Percentiles rank a stretch among this genome's conserved stretches.
These are phyloP conservation scores for Lateolabrax maculatus DNA, from an alignment of 2,797 vertebrate genomes.

Conservation along the genomic window DNA sequence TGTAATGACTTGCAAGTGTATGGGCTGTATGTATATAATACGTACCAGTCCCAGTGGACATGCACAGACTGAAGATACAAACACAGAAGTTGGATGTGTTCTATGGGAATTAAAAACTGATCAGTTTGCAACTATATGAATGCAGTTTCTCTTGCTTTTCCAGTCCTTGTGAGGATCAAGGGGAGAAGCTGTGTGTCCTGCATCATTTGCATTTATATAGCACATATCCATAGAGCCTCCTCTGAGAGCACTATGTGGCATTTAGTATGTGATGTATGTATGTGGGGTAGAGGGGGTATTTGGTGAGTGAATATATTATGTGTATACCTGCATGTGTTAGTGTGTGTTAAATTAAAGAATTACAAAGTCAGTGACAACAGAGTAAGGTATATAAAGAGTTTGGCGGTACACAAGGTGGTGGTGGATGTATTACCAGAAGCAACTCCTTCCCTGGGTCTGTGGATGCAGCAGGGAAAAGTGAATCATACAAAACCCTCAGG, in stretches of 20 bases:
- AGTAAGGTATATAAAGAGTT: constrained; percentile 48
- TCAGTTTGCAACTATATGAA: background rate
- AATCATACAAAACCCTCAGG: constrained; percentile 34
- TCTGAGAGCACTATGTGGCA: constrained; percentile 27
- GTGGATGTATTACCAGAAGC: constrained; percentile 47
- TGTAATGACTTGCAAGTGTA: constrained; percentile 43
- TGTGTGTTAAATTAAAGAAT: constrained; percentile 56
- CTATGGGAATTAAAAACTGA: constrained; percentile 17
- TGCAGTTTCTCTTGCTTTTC: background rate
- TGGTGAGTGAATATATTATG: constrained; percentile 53
- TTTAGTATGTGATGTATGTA: constrained; percentile 62
- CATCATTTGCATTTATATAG: constrained; percentile 73
- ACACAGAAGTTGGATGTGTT: background rate
- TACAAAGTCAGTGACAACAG: constrained; percentile 43
- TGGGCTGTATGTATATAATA: background rate
- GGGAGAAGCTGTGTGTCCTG: constrained; percentile 37
- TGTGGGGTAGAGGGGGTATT: constrained; percentile 5
- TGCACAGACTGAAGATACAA: constrained; percentile 15
- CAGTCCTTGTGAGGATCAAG: constrained; percentile 34
- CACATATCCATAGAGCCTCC: constrained; percentile 39
- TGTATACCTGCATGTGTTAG: constrained; percentile 23
- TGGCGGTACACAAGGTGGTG: constrained; percentile 19
- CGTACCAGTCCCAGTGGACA: background rate
- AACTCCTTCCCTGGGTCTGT: constrained; percentile 9
- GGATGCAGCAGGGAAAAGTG: constrained; percentile 12